A percentile compares a stretch with the other conserved stretches of the same genome.
Evolutionary conservation across 2,113 vertebrate species (phyloP).

Genomic region (Cebus imitator): DNA sequence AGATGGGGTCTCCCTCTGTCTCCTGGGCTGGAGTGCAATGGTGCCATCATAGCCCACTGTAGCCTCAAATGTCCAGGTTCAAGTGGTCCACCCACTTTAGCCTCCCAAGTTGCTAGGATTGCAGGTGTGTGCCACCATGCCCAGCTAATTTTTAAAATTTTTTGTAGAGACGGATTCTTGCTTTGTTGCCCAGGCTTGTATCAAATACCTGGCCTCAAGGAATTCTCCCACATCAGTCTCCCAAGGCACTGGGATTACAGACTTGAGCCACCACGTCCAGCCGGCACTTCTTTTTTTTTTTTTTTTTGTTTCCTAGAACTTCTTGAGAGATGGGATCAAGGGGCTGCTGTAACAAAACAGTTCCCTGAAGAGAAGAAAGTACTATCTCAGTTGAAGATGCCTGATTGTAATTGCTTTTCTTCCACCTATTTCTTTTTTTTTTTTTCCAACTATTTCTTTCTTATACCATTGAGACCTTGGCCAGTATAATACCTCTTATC

Average conservation of each 20-base stretch:
- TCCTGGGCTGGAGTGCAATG: background rate
- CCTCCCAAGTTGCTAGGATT: background rate
- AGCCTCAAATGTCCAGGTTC: background rate
- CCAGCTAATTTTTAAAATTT: background rate
- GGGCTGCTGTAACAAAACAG: background rate
- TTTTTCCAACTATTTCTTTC: background rate
- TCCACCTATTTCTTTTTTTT: background rate
- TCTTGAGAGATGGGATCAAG: background rate
- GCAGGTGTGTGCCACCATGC: background rate
- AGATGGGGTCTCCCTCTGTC: background rate
- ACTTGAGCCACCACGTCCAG: too few species aligned
- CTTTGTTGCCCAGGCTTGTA: background rate
- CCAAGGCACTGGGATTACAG: background rate
- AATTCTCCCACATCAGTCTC: background rate
- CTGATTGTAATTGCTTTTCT: constrained; percentile 7
- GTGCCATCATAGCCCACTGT: background rate
- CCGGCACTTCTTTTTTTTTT: too few species aligned
- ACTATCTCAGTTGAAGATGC: background rate
- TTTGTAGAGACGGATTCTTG: background rate
- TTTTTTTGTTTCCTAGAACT: background rate
- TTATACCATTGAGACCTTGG: background rate
- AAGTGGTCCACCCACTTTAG: background rate
- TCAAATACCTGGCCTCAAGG: background rate
- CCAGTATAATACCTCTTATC: background rate
- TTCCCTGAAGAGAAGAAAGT: background rate